Conservation (phyloP, 2,888 invertebrate species). For the Candidula unifasciata region DNA sequence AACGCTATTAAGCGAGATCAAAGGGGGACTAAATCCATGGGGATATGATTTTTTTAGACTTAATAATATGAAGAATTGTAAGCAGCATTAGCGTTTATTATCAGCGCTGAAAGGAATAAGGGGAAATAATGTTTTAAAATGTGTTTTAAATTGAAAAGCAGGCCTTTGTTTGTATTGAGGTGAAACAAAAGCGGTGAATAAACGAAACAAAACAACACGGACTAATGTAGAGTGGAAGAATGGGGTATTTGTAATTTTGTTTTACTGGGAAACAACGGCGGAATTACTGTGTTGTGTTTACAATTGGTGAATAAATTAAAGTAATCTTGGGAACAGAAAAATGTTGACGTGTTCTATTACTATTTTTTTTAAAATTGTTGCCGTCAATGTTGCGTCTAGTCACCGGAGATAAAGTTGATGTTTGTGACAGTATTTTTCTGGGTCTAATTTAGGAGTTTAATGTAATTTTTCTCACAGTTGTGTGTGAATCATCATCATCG, state of each 20-base stretch:
- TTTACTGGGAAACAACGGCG: not conserved
- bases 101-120: constrained; percentile 30
- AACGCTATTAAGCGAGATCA: constrained; percentile 40
- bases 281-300: constrained; percentile 22
- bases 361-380: not conserved
- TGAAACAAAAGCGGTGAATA: constrained; percentile 27
- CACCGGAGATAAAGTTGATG: no score
- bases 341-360: not conserved
- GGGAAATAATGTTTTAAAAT: constrained; percentile 38
- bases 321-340: not conserved
- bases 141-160: constrained; percentile 39
- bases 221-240: constrained; percentile 11
- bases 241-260: not conserved
- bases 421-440: no score
- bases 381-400: no score
- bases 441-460: no score
- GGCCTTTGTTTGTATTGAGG: constrained; percentile 30
- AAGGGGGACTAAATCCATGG: constrained; percentile 5
- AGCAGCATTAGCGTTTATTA: constrained; percentile 27
- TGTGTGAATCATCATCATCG: no score
- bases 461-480: no score
- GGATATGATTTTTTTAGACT: constrained; percentile 24
- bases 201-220: not conserved
- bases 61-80: constrained; percentile 33
- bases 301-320: not conserved